These are phyloP conservation scores for Anoplius nigerrimus DNA, from an alignment of 2,888 invertebrate species.

Conservation along the genomic window DNA sequence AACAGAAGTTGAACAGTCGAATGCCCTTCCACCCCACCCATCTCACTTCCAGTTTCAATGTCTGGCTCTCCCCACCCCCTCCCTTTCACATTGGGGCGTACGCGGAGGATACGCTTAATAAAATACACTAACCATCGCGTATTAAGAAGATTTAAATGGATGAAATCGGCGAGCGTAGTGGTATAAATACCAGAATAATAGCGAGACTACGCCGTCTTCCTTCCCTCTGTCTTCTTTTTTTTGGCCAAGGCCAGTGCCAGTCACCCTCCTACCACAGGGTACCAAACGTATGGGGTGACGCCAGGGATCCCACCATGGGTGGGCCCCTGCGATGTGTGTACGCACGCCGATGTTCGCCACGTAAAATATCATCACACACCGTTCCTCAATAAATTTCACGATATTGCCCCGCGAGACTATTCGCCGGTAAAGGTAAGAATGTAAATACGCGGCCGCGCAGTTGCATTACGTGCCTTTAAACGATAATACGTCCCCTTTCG, in stretches of 20 bases:
- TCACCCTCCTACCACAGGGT: conserved; percentile 32
- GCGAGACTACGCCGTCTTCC: conserved; percentile 61
- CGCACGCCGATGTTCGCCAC: conserved; percentile 56
- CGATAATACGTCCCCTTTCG: conserved; percentile 5
- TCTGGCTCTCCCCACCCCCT: background rate
- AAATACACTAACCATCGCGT: conserved; percentile 66
- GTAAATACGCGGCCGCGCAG: conserved; percentile 54
- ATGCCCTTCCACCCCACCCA: too few species aligned
- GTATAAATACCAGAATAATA: conserved; percentile 71
- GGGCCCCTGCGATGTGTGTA: conserved; percentile 51
- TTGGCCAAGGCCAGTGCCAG: background rate
- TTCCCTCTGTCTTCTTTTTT: conserved; percentile 9
- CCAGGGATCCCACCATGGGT: conserved; percentile 63
- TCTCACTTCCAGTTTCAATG: background rate
- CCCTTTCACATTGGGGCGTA: conserved; percentile 1
- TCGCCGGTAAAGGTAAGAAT: conserved; percentile 65
- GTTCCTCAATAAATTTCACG: conserved; percentile 69
- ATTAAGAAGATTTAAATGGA: conserved; percentile 70
- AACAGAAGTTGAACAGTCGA: too few species aligned
- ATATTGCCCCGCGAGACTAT: conserved; percentile 65
- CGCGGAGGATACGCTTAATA: conserved; percentile 54
- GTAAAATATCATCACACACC: conserved; percentile 71
- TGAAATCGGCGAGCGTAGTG: conserved; percentile 57
- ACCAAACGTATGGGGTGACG: conserved; percentile 70
- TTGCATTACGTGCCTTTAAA: background rate